phyloP scores from a whole-genome alignment of 2,797 vertebrate species.

The Lepidocolaptes lacrymiger region DNA sequence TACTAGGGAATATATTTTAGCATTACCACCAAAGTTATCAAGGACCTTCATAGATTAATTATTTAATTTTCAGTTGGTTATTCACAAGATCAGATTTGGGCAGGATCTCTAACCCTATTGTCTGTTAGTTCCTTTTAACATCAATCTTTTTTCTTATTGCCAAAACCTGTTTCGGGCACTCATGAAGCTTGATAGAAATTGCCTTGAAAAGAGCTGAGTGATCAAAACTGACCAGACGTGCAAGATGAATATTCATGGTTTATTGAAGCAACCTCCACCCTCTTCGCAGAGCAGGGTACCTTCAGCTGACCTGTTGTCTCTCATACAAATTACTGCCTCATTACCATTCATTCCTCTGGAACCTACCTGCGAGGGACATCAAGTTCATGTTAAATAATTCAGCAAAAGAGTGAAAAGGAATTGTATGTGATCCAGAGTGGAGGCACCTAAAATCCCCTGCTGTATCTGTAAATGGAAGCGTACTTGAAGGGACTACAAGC shows the following conservation, averaged over 20 bases:
- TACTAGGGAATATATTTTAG: slow-evolving; percentile 7
- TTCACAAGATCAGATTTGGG: slow-evolving; percentile 51
- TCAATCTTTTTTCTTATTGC: slow-evolving; percentile 54
- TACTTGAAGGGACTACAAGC: background rate
- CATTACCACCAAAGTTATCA: slow-evolving; percentile 29
- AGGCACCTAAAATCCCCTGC: background rate
- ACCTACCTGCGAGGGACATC: background rate
- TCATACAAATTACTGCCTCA: background rate
- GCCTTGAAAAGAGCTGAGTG: slow-evolving; percentile 47
- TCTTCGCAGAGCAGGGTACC: background rate
- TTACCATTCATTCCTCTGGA: slow-evolving; percentile 1
- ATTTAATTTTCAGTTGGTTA: slow-evolving; percentile 68
- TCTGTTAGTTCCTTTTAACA: slow-evolving; percentile 71
- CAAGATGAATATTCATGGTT: slow-evolving; percentile 63
- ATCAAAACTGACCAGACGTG: slow-evolving; percentile 62
- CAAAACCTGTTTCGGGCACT: slow-evolving; percentile 36
- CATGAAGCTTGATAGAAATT: slow-evolving; percentile 39
- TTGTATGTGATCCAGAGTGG: background rate
- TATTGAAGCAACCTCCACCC: background rate
- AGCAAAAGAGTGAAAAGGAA: background rate
- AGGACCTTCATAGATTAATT: slow-evolving; percentile 60
- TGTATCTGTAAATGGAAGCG: background rate
- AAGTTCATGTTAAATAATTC: background rate
- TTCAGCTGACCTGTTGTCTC: slow-evolving; percentile 12
- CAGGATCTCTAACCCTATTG: slow-evolving; percentile 67